Evolutionary conservation across 1,140 invertebrate genomes (phyloP), one percentile per base, ranked within the genome.

Genomic region (Drosophila triauraria): DNA sequence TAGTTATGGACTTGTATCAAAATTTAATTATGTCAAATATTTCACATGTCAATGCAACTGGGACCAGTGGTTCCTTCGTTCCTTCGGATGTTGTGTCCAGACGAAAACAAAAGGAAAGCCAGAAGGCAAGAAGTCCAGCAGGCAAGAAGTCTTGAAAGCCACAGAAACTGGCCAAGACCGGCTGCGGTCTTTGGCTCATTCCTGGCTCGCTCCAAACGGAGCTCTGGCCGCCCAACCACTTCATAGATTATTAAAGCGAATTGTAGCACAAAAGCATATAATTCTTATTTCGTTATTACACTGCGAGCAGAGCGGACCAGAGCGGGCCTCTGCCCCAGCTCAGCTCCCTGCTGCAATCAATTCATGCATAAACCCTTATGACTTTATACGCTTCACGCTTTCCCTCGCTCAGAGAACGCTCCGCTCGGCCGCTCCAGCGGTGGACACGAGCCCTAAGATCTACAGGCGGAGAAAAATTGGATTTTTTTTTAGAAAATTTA

Each of bases 21-120:
- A 88, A 88, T 88, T 88, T 88, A 88, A 88, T 88, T 88, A 88
- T 88, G 85, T 88, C 84, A 84, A 88, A 88, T 88, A 88, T 72
- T 88, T 88, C 85, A 88, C 80, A 84, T 80, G 84, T 88, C 84
- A 88, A 88, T 80, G 77, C 75, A 77, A 76, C 71, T 68, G 71
- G 40, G 69, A 74, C 57, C 46, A 20, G 46, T 12, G 43, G 20
- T 3, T 10, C 32, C 8, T 23, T n/a, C 5, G 13, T 3, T 10
- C 32, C 8, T 23, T n/a, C 5, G 13, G 43, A 30, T 6, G 27
- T 4, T 35, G 32, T 3, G 23, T 47, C 48, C 44, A 53, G 10
- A 67, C 48, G 62, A 50, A 53, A 38, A 56, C 54, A 42, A 17
- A 62, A 62, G 35, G 5, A 46, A 42, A 53, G 27, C 17, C 27